These are phyloP conservation scores for Taenaris catops DNA, from an alignment of 2,888 invertebrate species.

Conservation along the genomic window DNA sequence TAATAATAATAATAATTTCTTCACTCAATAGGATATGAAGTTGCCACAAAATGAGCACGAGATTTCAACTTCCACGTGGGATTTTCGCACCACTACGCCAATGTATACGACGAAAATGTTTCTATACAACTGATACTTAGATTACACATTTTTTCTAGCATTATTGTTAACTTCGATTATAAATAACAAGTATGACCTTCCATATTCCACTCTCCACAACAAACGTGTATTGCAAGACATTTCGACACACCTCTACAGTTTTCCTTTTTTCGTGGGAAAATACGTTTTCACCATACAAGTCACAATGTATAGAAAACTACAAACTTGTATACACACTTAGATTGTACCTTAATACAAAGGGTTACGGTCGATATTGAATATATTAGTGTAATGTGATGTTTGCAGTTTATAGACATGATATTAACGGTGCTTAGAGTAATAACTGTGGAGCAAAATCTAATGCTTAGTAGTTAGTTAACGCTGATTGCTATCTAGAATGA, in stretches of 20 bases:
- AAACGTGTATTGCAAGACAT: slow-evolving; percentile 46
- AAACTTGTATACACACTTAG: slow-evolving; percentile 25
- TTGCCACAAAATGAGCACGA: too few relatives aligned
- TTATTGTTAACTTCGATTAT: slow-evolving; percentile 13
- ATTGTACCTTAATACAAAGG: slow-evolving; percentile 23
- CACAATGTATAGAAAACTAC: slow-evolving; percentile 43
- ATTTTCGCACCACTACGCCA: too few relatives aligned
- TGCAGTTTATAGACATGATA: slow-evolving; percentile 25
- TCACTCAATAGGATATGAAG: too few relatives aligned
- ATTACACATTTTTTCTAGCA: slow-evolving; percentile 5
- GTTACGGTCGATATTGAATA: slow-evolving; percentile 23
- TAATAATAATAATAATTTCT: too few relatives aligned
- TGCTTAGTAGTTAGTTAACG: slow-evolving; percentile 18
- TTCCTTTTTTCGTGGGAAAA: slow-evolving; percentile 76
- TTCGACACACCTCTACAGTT: slow-evolving; percentile 55
- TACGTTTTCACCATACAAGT: slow-evolving; percentile 59
- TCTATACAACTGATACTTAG: too few relatives aligned
- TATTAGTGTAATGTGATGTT: slow-evolving; percentile 12
- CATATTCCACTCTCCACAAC: slow-evolving; percentile 20
- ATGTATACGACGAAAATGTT: too few relatives aligned
- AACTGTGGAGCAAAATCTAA: slow-evolving; percentile 21
- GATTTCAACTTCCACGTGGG: too few relatives aligned
- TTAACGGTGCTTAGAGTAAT: slow-evolving; percentile 48
- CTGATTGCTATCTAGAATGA: slow-evolving; percentile 11
- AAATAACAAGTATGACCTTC: slow-evolving; percentile 26